Conservation (phyloP, 2,888 invertebrate genomes). For the Athalia rosae region DNA sequence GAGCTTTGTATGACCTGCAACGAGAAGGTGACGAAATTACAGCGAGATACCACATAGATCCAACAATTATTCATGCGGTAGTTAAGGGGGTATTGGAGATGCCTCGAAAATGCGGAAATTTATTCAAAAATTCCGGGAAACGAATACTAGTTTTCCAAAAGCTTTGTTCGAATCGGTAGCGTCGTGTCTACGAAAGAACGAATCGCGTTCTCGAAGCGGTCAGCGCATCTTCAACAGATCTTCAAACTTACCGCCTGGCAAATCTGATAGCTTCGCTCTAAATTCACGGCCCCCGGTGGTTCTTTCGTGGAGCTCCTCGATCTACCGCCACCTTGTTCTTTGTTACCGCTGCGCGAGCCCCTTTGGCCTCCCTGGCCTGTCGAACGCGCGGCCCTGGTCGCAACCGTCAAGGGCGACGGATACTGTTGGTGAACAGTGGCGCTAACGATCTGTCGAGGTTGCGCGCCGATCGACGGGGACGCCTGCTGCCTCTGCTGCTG, state of each 20-base stretch:
- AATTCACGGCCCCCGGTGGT: constrained; percentile 92
- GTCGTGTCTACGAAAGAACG: no score
- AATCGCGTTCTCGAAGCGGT: no score
- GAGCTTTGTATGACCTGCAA: constrained; percentile 89
- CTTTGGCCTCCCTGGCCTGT: constrained; percentile 64
- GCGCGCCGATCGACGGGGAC: constrained; percentile 41
- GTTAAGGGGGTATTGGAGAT: no score
- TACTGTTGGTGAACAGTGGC: constrained; percentile 57
- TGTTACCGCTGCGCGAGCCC: constrained; percentile 64
- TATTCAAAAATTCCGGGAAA: no score
- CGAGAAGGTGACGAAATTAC: constrained; percentile 16
- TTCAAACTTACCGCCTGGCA: constrained; percentile 82
- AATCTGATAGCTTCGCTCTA: constrained; percentile 96
- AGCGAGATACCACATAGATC: neutral
- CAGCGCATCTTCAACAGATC: no score
- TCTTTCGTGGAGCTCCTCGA: constrained; percentile 81
- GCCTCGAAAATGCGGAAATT: no score
- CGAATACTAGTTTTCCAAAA: no score
- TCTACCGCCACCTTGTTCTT: constrained; percentile 66
- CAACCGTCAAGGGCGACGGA: constrained; percentile 61
- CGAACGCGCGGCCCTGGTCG: constrained; percentile 63
- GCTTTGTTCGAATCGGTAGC: no score
- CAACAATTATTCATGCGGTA: neutral
- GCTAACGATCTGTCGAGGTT: constrained; percentile 58
- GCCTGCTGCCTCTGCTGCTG: constrained; percentile 48